phyloP scores from a whole-genome alignment of 2,113 vertebrate genomes.

The Bostrychus sinensis region DNA sequence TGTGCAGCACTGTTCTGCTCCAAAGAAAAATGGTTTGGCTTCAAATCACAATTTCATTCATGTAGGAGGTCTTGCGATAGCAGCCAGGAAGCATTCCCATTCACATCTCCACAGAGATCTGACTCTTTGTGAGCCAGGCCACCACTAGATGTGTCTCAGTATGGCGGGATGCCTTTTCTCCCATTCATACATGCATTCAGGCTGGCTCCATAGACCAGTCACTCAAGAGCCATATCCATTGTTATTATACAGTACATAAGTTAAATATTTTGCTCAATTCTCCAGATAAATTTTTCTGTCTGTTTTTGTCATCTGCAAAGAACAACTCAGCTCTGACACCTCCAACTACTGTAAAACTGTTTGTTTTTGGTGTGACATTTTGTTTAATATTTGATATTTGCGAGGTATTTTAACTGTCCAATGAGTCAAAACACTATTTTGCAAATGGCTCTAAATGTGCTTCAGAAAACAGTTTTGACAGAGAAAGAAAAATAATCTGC shows the following conservation, averaged over 20 bases:
- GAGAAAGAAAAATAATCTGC: neutral
- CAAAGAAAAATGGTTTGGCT: neutral
- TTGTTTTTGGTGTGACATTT: conserved; percentile 4
- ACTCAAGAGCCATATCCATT: neutral
- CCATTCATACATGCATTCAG: neutral
- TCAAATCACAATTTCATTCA: neutral
- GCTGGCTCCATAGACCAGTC: neutral
- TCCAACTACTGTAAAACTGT: neutral
- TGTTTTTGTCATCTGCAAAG: no score
- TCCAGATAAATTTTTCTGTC: no score
- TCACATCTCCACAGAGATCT: neutral
- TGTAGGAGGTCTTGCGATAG: neutral
- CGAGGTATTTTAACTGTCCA: neutral
- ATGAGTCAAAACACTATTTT: conserved; percentile 9
- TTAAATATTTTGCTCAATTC: no score
- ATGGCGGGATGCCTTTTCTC: neutral
- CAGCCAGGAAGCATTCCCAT: conserved; percentile 5
- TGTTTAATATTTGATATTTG: conserved; percentile 1
- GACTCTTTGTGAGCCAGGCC: neutral
- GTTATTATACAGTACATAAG: no score
- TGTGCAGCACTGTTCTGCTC: neutral
- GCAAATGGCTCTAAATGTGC: neutral
- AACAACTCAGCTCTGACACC: neutral
- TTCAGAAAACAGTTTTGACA: neutral
- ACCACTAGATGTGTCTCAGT: neutral